A percentile compares a stretch with the other conserved stretches of the same genome.
Evolutionary conservation across 2,888 invertebrate genomes (phyloP).

Genomic region (Trichacis sp.): DNA sequence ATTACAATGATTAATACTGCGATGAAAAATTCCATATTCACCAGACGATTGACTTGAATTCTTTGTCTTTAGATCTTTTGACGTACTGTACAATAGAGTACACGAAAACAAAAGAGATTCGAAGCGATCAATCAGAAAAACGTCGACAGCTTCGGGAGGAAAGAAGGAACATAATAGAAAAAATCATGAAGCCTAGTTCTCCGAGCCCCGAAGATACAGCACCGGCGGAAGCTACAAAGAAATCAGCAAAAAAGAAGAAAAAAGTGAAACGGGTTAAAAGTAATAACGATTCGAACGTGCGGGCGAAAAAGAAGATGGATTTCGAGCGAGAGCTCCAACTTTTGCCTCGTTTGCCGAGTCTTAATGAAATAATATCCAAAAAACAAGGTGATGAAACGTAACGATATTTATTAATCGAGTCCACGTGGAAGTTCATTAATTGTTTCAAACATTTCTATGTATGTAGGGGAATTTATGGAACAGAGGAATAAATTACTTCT

Average conservation of each 20-base stretch:
- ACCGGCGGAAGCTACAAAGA: background rate
- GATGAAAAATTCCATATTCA: too few relatives aligned
- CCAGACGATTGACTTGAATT: too few relatives aligned
- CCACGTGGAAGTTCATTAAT: too few relatives aligned
- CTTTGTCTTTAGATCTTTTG: slow-evolving; percentile 67
- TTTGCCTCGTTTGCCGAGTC: slow-evolving; percentile 63
- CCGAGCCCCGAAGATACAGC: slow-evolving; percentile 42
- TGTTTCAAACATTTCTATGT: background rate
- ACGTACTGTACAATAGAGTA: slow-evolving; percentile 70
- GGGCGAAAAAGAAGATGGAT: slow-evolving; percentile 54
- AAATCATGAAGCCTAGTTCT: slow-evolving; percentile 65
- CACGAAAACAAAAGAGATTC: slow-evolving; percentile 63
- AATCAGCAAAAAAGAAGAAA: slow-evolving; percentile 31
- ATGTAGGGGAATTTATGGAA: slow-evolving; percentile 66
- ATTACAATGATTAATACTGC: too few relatives aligned
- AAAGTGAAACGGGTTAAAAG: slow-evolving; percentile 19
- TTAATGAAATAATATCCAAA: slow-evolving; percentile 54
- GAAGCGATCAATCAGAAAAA: slow-evolving; percentile 69
- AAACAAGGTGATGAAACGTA: slow-evolving; percentile 57
- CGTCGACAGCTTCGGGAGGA: slow-evolving; percentile 70
- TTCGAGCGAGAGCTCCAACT: slow-evolving; percentile 68
- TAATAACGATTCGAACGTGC: slow-evolving; percentile 13
- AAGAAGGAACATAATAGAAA: slow-evolving; percentile 65
- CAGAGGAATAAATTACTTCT: slow-evolving; percentile 53
- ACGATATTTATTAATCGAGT: too few relatives aligned